Evolutionary conservation across 2,113 vertebrate genomes (phyloP).

Genomic region (Egretta garzetta): DNA sequence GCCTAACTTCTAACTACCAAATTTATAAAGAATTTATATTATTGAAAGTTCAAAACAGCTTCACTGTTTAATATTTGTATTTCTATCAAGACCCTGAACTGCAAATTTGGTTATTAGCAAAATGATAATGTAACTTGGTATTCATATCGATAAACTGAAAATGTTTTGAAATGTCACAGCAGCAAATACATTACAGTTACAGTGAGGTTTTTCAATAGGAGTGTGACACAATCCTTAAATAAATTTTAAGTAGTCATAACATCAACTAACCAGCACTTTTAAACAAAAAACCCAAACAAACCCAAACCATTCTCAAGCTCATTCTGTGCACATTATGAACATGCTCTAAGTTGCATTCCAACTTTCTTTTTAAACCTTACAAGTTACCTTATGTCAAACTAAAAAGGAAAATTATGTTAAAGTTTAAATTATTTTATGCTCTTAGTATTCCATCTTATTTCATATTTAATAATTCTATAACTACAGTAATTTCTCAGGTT

Average conservation of each 20-base stretch:
- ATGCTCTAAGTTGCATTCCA: constrained; percentile 93
- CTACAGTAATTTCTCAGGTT: constrained; percentile 77
- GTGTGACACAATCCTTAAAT: constrained; percentile 89
- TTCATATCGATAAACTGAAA: constrained; percentile 85
- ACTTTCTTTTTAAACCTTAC: constrained; percentile 85
- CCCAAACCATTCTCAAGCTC: constrained; percentile 85
- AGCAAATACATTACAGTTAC: constrained; percentile 87
- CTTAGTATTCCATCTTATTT: constrained; percentile 81
- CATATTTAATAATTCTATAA: constrained; percentile 77
- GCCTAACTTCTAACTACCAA: constrained; percentile 77
- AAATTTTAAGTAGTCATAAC: constrained; percentile 85
- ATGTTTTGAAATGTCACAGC: constrained; percentile 84
- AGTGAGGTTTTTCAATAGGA: constrained; percentile 86
- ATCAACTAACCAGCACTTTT: constrained; percentile 85
- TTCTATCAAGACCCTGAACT: constrained; percentile 91
- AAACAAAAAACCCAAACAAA: constrained; percentile 76
- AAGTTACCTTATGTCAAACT: constrained; percentile 83
- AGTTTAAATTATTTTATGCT: constrained; percentile 80
- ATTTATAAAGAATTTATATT: constrained; percentile 80
- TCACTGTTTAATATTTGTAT: constrained; percentile 81
- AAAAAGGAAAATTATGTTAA: constrained; percentile 81
- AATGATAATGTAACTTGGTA: constrained; percentile 82
- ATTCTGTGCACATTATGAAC: constrained; percentile 92
- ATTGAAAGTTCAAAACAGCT: constrained; percentile 85
- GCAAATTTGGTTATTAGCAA: constrained; percentile 96